Evolutionary conservation across 2,888 invertebrate genomes (phyloP).

Genomic region (Pherbina coryleti): DNA sequence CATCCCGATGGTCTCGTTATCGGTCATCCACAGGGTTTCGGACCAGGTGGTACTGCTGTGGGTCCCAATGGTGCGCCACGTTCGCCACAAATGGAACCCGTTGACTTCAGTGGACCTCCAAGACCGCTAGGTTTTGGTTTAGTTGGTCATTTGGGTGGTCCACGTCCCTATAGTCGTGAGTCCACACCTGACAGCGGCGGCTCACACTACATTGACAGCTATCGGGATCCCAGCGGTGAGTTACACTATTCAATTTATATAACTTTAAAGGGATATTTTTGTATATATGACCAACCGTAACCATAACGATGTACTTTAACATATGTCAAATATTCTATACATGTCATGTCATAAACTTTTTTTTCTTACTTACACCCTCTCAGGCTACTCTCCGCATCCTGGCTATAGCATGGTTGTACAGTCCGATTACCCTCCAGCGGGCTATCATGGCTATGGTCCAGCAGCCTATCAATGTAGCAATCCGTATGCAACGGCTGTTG

Average conservation of each 20-base stretch:
- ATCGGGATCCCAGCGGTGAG: slow-evolving; percentile 87
- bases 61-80: slow-evolving; percentile 70
- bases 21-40: slow-evolving; percentile 72
- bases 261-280: too few species aligned
- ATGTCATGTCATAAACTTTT: neutral
- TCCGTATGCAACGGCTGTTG: slow-evolving; percentile 70
- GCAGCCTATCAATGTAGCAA: slow-evolving; percentile 73
- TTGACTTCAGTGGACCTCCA: slow-evolving; percentile 79
- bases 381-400: slow-evolving; percentile 89
- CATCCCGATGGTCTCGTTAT: slow-evolving; percentile 68
- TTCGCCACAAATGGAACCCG: slow-evolving; percentile 79
- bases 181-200: slow-evolving; percentile 91
- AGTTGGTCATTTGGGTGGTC: slow-evolving; percentile 74
- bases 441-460: slow-evolving; percentile 79
- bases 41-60: slow-evolving; percentile 65
- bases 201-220: slow-evolving; percentile 89
- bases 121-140: slow-evolving; percentile 75
- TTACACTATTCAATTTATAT: slow-evolving; percentile 36
- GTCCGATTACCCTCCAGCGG: slow-evolving; percentile 84
- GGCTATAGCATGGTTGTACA: slow-evolving; percentile 85
- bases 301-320: neutral
- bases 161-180: slow-evolving; percentile 83
- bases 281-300: neutral
- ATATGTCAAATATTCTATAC: neutral
- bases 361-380: slow-evolving; percentile 24